Evolutionary conservation across 2,113 vertebrate genomes (phyloP), one percentile per base, ranked within the genome.

Genomic region (Pavo muticus): DNA sequence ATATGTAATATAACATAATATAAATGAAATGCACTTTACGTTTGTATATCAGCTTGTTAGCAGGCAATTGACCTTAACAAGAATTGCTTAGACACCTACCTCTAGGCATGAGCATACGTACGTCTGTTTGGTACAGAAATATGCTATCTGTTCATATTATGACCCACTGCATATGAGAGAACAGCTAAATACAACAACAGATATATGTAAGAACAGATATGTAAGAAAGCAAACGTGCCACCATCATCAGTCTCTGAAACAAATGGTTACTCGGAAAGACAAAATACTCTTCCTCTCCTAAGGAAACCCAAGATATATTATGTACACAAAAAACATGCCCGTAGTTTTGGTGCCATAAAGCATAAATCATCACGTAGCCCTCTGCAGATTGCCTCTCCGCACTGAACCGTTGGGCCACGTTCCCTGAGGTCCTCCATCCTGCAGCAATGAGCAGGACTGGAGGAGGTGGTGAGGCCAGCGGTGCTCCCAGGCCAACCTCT

Each of bases 301-400:
- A 63, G 86, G 61, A 86, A 68, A 64, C 88, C 73, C 47, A n/a
- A 90, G 48, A 47, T n/a, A 1, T 47, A 60, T 15, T 84, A 60
- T 32, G 61, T 37, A 57, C 59, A 65, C 84, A 68, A 83, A 76
- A 30, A 95, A 68, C 86, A 71, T 68, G 92, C 86, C 83, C 3
- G 50, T 90, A 77, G 86, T 88, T 95, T 92, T 25, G 65, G 93
- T 95, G 91, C 91, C 93, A 95, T 47, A 30, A 93, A 94, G 72
- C 88, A 95, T 94, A 96, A 94, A 97, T 95, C 94, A 88, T 11
- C 61, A 54, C 69, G 57, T 69, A 74, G 90, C 95, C 91, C 65
- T 44, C 27, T 44, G 93, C 87, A 95, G 79, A 85, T 60, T 71
- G 82, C 87, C 90, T 83, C 87, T 76, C 30, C 48, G 73, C 61